Percentiles rank a stretch among this genome's conserved stretches.
Conservation (phyloP, 2,797 vertebrate species). For the Syngnathus acus region DNA sequence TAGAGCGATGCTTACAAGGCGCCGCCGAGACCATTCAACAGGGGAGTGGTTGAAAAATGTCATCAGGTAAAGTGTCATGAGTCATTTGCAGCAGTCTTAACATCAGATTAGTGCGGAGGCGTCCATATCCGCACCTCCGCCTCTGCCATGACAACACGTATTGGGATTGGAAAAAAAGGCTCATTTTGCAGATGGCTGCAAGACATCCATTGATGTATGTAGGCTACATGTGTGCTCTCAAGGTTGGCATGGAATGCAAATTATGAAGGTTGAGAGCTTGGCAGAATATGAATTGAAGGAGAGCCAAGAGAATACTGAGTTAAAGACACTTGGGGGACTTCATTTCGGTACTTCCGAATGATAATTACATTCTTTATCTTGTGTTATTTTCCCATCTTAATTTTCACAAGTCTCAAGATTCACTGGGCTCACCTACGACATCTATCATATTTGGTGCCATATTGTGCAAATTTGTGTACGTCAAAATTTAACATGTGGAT, state of each 20-base stretch:
- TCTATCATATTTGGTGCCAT: no score
- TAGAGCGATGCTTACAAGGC: conserved; percentile 24
- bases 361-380: not conserved
- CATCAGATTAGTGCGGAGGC: conserved; percentile 51
- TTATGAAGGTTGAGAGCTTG: conserved; percentile 6
- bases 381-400: not conserved
- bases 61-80: conserved; percentile 66
- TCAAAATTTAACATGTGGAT: no score
- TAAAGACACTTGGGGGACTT: not conserved
- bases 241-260: not conserved
- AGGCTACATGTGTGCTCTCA: not conserved
- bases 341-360: not conserved
- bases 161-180: conserved; percentile 12
- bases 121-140: conserved; percentile 28
- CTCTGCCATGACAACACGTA: conserved; percentile 10
- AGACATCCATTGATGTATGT: not conserved
- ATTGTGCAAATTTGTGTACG: no score
- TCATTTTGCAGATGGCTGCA: conserved; percentile 25
- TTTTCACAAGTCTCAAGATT: no score
- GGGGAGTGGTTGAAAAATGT: conserved; percentile 60
- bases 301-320: conserved; percentile 1
- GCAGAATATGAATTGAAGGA: not conserved
- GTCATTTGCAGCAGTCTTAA: conserved; percentile 61
- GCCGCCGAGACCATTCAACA: conserved; percentile 47
- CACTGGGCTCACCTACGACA: no score